Percentiles rank a stretch among this genome's conserved stretches.
Conservation (phyloP, 2,113 vertebrate species). For the Apodemus sylvaticus region DNA sequence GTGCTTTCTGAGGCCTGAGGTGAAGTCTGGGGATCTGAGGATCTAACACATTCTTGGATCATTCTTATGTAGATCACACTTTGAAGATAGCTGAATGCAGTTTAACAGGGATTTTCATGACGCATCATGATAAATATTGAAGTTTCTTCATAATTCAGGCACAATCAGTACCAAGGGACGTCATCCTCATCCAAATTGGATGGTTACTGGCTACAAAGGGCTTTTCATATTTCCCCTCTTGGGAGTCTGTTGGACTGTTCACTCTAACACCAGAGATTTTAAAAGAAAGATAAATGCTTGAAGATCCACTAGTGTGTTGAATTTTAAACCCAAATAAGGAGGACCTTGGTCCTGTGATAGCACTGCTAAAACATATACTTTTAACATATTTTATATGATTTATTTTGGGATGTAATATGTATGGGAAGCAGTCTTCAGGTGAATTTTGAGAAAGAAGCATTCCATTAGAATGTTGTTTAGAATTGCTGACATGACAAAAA, state of each 20-base stretch:
- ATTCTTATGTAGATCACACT: background rate
- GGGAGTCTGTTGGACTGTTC: background rate
- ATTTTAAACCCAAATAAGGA: background rate
- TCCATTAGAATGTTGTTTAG: background rate
- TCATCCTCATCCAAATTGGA: background rate
- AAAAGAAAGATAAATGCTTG: conserved; percentile 28
- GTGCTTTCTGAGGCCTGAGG: background rate
- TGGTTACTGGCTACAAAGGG: background rate
- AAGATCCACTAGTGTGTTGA: background rate
- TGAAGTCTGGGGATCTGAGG: background rate
- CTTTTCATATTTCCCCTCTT: background rate
- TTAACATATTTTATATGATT: background rate
- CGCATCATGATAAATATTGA: background rate
- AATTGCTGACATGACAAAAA: background rate
- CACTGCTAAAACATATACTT: background rate
- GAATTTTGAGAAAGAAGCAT: conserved; percentile 5
- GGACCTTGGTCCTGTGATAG: background rate
- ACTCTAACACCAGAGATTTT: background rate
- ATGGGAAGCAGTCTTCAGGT: background rate
- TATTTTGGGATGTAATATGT: background rate
- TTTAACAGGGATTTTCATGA: background rate
- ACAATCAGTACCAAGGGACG: background rate
- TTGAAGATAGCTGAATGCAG: background rate
- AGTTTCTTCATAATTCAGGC: background rate
- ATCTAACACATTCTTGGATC: background rate